Conservation (phyloP, 1,140 invertebrate species). For the Brachionus koreanus region DNA sequence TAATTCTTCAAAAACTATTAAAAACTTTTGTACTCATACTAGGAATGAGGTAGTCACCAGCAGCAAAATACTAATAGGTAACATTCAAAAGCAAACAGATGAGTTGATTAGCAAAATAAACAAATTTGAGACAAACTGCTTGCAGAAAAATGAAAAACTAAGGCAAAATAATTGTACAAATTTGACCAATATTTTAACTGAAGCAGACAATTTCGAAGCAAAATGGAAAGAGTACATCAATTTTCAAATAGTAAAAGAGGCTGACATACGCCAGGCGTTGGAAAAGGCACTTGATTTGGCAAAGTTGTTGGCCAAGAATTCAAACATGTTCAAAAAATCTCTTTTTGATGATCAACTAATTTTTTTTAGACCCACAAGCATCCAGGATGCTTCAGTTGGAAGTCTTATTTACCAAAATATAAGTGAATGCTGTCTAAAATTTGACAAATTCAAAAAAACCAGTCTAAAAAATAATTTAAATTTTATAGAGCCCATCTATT, state of each 20-base stretch:
- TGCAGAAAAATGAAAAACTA: background rate
- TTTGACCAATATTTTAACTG: background rate
- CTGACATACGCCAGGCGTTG: background rate
- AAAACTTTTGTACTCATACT: background rate
- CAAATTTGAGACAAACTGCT: background rate
- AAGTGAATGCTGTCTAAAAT: background rate
- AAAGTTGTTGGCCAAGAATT: background rate
- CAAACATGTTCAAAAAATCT: background rate
- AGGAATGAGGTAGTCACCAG: background rate
- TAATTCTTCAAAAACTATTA: background rate
- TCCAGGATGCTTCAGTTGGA: background rate
- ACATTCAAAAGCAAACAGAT: background rate
- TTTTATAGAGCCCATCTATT: background rate
- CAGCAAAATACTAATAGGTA: background rate
- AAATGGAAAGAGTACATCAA: background rate
- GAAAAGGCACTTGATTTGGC: background rate
- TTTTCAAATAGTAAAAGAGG: background rate
- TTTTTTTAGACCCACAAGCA: background rate
- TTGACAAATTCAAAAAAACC: background rate
- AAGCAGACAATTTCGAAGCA: background rate
- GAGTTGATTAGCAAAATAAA: background rate
- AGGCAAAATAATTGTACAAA: background rate
- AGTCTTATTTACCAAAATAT: background rate
- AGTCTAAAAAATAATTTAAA: background rate
- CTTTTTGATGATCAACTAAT: background rate